Conservation (phyloP, 2,113 vertebrate species). For the Chinchilla lanigera region DNA sequence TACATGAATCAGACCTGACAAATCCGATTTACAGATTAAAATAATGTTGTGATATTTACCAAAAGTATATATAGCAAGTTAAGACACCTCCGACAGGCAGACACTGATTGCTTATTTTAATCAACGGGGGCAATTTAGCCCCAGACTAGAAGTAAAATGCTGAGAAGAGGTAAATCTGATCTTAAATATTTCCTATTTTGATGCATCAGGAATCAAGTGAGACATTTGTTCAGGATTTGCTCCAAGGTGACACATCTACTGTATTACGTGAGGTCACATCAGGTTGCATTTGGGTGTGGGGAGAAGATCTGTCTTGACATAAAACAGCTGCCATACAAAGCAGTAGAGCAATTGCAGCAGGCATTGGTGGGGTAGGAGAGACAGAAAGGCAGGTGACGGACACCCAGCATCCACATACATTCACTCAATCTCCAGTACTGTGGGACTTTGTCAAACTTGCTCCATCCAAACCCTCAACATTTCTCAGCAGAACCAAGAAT, state of each 20-base stretch:
- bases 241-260: slow-evolving; percentile 81
- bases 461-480: slow-evolving; percentile 31
- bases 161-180: slow-evolving; percentile 68
- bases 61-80: slow-evolving; percentile 82
- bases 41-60: slow-evolving; percentile 84
- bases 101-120: slow-evolving; percentile 74
- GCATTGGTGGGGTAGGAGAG: background rate
- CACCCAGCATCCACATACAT: background rate
- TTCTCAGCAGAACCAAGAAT: slow-evolving; percentile 47
- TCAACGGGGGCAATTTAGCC: slow-evolving; percentile 77
- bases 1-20: slow-evolving; percentile 81
- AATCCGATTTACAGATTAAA: slow-evolving; percentile 87
- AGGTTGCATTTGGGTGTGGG: slow-evolving; percentile 68
- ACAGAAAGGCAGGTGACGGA: rapidly evolving
- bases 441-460: background rate
- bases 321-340: slow-evolving; percentile 81
- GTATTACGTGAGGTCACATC: slow-evolving; percentile 76
- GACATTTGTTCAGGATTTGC: slow-evolving; percentile 63
- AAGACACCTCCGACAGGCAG: slow-evolving; percentile 71
- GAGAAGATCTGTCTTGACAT: slow-evolving; percentile 79
- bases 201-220: slow-evolving; percentile 63
- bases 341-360: slow-evolving; percentile 30
- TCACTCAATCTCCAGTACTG: background rate
- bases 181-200: slow-evolving; percentile 80
- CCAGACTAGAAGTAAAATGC: slow-evolving; percentile 80